Percentiles rank a stretch among this genome's conserved stretches.
phyloP scores from a whole-genome alignment of 1,140 invertebrate genomes.

The Heliconius nattereri region DNA sequence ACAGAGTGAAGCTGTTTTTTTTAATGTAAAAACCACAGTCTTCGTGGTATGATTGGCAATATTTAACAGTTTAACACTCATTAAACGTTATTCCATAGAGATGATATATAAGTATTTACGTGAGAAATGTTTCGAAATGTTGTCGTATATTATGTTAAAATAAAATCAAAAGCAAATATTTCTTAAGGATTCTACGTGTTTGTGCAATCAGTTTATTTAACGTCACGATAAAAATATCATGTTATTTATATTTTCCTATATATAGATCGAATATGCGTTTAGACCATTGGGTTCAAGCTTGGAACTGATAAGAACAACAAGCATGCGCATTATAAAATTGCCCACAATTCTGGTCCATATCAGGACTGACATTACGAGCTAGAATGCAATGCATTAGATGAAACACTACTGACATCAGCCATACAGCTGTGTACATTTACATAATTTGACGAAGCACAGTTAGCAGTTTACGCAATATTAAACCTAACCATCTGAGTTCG shows the following conservation, averaged over 20 bases:
- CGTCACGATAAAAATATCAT: constrained; percentile 14
- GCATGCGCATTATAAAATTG: constrained; percentile 47
- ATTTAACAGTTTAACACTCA: too few relatives aligned
- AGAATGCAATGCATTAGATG: constrained; percentile 38
- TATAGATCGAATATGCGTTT: constrained; percentile 32
- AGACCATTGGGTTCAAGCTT: constrained; percentile 40
- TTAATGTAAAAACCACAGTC: too few relatives aligned
- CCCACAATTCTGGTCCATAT: constrained; percentile 45
- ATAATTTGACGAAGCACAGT: constrained; percentile 49
- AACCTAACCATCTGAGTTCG: constrained; percentile 1
- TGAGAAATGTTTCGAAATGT: too few relatives aligned
- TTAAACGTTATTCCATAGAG: too few relatives aligned
- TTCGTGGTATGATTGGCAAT: too few relatives aligned
- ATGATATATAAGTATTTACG: neutral
- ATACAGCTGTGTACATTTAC: constrained; percentile 66
- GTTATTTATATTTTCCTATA: constrained; percentile 28
- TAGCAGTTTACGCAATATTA: constrained; percentile 9
- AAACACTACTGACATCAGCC: constrained; percentile 24
- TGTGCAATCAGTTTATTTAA: constrained; percentile 27
- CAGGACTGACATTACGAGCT: constrained; percentile 23
- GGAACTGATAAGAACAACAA: constrained; percentile 62
- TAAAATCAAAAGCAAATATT: constrained; percentile 1
- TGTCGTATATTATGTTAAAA: too few relatives aligned
- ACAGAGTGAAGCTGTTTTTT: neutral
- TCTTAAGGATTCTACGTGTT: neutral